Conservation (phyloP, 2,888 invertebrate genomes). For the Osedax frankpressi region DNA sequence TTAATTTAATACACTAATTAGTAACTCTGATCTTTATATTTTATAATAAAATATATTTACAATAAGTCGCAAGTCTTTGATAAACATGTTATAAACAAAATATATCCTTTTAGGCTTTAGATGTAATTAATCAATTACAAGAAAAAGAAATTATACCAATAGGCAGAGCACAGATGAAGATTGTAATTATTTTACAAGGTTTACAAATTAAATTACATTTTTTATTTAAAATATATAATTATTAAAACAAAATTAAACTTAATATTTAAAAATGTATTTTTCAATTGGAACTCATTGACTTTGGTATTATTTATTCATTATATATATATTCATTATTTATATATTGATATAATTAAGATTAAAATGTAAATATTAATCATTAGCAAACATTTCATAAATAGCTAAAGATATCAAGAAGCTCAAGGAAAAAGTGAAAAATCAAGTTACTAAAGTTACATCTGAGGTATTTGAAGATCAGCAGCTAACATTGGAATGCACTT, state of each 20-base stretch:
- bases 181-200: slow-evolving; percentile 54
- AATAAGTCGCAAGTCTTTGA: no score
- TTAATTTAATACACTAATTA: not conserved
- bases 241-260: not conserved
- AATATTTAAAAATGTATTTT: no score
- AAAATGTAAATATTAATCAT: no score
- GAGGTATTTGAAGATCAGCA: slow-evolving; percentile 70
- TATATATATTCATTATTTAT: no score
- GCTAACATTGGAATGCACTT: not conserved
- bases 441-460: slow-evolving; percentile 65
- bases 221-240: not conserved
- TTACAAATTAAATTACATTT: not conserved
- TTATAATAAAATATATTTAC: not conserved
- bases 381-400: no score
- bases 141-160: slow-evolving; percentile 63
- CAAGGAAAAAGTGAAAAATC: slow-evolving; percentile 65
- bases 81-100: no score
- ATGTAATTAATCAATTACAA: slow-evolving; percentile 74
- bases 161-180: slow-evolving; percentile 86
- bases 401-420: slow-evolving; percentile 67
- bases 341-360: no score
- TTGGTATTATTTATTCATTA: no score
- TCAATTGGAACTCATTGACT: no score
- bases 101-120: slow-evolving; percentile 62
- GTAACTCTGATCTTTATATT: not conserved